These are phyloP conservation scores for Apodemus sylvaticus DNA, from an alignment of 2,113 vertebrate genomes.

Conservation along the genomic window DNA sequence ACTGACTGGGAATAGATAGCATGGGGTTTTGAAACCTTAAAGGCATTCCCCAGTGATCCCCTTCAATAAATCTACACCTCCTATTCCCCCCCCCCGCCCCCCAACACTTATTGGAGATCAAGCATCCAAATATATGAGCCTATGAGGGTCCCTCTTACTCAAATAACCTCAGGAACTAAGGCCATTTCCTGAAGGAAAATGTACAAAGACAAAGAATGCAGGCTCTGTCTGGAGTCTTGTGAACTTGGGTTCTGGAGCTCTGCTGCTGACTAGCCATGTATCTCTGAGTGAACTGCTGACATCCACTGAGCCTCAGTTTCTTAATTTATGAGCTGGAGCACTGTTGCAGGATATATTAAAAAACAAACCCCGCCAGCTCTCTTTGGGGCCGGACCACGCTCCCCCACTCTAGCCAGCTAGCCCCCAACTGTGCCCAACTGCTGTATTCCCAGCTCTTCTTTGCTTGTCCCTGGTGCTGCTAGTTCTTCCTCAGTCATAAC, in stretches of 20 bases:
- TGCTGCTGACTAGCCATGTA: background rate
- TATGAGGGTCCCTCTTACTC: background rate
- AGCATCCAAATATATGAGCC: background rate
- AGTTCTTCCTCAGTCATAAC: too few relatives aligned
- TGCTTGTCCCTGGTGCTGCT: too few relatives aligned
- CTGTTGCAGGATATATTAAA: too few relatives aligned
- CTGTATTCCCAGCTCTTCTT: too few relatives aligned
- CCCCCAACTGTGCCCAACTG: too few relatives aligned
- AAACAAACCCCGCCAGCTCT: too few relatives aligned
- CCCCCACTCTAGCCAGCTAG: too few relatives aligned
- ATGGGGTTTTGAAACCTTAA: background rate
- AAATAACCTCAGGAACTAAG: background rate
- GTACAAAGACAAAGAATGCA: background rate
- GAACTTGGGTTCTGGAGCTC: background rate
- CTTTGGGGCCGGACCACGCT: too few relatives aligned
- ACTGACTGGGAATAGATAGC: background rate
- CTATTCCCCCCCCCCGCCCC: too few relatives aligned
- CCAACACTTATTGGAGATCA: background rate
- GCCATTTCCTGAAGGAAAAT: constrained; percentile 16
- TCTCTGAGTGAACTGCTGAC: constrained; percentile 16
- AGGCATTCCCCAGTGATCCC: background rate
- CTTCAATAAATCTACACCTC: background rate
- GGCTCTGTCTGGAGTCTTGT: background rate
- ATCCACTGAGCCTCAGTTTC: background rate
- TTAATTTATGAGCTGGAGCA: background rate